A percentile compares a stretch with the other conserved stretches of the same genome.
Conservation (phyloP, 2,888 invertebrate genomes). For the Eupithecia tripunctaria region DNA sequence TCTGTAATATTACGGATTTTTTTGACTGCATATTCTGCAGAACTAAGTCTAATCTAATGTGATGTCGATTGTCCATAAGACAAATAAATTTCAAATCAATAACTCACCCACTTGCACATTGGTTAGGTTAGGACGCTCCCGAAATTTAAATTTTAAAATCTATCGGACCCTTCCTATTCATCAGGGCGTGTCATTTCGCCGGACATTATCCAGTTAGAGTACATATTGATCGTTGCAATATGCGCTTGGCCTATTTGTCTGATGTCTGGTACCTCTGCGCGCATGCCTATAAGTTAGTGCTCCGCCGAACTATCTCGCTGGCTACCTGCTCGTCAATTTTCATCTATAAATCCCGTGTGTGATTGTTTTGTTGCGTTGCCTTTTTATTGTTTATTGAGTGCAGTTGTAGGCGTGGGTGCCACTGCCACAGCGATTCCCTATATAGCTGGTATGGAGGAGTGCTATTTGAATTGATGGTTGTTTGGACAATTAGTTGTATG, state of each 20-base stretch:
- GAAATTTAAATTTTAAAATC: not conserved
- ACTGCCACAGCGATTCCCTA: not conserved
- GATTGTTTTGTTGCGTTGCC: conserved; percentile 6
- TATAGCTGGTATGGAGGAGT: not conserved
- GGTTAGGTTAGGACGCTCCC: not conserved
- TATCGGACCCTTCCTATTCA: not conserved
- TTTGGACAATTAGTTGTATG: not conserved
- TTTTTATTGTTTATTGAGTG: not conserved
- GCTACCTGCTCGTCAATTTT: conserved; percentile 31
- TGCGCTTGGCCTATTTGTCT: conserved; percentile 39
- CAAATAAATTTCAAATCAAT: too few relatives aligned
- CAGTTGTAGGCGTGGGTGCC: not conserved
- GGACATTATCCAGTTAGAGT: conserved; percentile 18
- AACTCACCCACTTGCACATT: not conserved
- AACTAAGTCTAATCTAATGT: too few relatives aligned
- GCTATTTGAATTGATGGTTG: not conserved
- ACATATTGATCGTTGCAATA: conserved; percentile 34
- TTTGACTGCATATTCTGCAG: too few relatives aligned
- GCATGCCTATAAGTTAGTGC: conserved; percentile 40
- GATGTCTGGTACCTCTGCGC: conserved; percentile 31
- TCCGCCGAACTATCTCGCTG: conserved; percentile 5
- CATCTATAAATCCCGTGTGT: conserved; percentile 27
- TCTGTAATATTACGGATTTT: too few relatives aligned
- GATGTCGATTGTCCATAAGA: too few relatives aligned
- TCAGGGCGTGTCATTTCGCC: conserved; percentile 10